Base-by-base conservation (phyloP, 2,888 invertebrate species). In the Phaedon cochleariae region DNA sequence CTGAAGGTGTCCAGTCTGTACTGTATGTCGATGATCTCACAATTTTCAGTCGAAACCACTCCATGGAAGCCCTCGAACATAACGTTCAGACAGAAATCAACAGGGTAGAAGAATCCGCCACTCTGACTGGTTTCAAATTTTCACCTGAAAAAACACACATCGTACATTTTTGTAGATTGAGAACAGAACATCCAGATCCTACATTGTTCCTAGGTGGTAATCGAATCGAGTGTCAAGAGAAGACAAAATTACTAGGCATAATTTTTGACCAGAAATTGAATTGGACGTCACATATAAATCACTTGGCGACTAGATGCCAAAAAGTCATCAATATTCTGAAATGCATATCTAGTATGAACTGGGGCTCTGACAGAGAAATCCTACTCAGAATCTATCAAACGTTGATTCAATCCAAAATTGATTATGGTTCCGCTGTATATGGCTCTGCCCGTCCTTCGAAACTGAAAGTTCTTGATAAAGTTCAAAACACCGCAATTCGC, bases 381-480 rank as follows among this genome's bases (percentile, higher is more conserved):
- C 26, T 64, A 3, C 41, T 64, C 3, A 22, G 10, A n/a, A 34
- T 54, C 9, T 64, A 53, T 12, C 18, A 64, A 21, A 5, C 53
- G 3, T 20, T 64, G 17, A 29, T 64, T 3, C 46, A 45, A 10
- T 53, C 53, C 7, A 52, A 21, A 46, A 51, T 64, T 4, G 64
- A 64, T 20, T 59, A 64, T 53, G 53, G 54, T 7, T 37, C 49
- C 26, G 46, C 49, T 9, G 21, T 54, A 10, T 64, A 64, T 26
- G 18, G 29, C 15, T 59, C 64, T 15, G 59, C 53, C 4, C 7
- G 59, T 37, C 2, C 26, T 29, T 49, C 29, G 12, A 6, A 2
- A 2, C 26, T 46, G 7, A 10, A 37, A 5, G 0, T 15, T 26
- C 15, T 63, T 1, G 51, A 53, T 9, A 29, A 4, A 51, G 7